Evolutionary conservation across 2,113 vertebrate species (phyloP).

Genomic region (Donacobius atricapilla): DNA sequence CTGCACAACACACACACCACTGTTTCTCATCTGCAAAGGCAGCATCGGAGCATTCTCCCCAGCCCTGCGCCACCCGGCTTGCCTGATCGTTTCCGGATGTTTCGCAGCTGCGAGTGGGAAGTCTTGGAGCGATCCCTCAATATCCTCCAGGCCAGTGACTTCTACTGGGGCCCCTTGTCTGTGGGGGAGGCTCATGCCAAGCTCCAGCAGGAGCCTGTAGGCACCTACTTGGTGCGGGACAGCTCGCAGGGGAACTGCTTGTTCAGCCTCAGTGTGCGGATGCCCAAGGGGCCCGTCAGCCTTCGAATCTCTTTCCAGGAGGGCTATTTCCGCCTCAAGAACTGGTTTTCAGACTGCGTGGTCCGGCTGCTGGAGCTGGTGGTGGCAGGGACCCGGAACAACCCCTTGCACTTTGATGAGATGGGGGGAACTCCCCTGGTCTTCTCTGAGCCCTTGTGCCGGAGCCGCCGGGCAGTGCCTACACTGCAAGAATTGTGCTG

Average conservation of each 20-base stretch:
- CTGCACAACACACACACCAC: constrained; percentile 3
- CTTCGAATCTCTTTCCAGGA: constrained; percentile 67
- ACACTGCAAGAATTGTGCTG: constrained; percentile 53
- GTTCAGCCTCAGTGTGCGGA: constrained; percentile 61
- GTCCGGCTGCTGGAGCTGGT: constrained; percentile 62
- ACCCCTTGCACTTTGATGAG: constrained; percentile 58
- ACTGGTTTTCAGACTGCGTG: constrained; percentile 52
- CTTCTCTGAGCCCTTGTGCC: constrained; percentile 65
- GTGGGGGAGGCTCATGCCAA: constrained; percentile 67
- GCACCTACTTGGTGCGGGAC: constrained; percentile 73
- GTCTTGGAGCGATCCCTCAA: constrained; percentile 66
- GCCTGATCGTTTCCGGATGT: constrained; percentile 60
- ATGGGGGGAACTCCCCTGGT: constrained; percentile 60
- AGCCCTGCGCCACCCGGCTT: background rate
- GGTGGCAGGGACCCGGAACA: constrained; percentile 45
- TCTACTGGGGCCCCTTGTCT: constrained; percentile 73
- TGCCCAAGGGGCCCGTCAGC: constrained; percentile 37
- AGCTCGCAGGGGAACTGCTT: constrained; percentile 68
- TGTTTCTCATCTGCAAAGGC: constrained; percentile 21
- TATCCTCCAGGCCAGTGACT: constrained; percentile 68
- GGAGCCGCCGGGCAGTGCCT: constrained; percentile 37
- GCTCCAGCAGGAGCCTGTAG: constrained; percentile 47
- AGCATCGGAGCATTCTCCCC: background rate
- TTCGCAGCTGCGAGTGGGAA: constrained; percentile 62
- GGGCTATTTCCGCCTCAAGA: constrained; percentile 65